Evolutionary conservation across 92 coral and sea anemone genomes (phyloP).

Genomic region (Metridium senile): DNA sequence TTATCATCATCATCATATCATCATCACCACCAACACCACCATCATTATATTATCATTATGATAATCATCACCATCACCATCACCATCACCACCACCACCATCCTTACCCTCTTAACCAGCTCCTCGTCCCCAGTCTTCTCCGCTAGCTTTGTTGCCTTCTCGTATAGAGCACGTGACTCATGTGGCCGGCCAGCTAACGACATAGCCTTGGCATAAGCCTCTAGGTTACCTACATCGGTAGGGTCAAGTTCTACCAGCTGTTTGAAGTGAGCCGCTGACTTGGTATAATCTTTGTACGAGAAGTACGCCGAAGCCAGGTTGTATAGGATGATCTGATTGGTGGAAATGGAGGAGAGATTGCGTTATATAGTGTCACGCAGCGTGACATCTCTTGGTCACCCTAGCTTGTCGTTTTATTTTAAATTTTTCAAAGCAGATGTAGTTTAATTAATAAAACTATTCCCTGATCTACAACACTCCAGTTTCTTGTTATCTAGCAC

Average conservation of each 20-base stretch:
- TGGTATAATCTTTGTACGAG: slow-evolving; percentile 62
- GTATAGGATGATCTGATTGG: slow-evolving; percentile 58
- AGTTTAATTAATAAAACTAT: no score
- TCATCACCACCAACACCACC: slow-evolving; percentile 34
- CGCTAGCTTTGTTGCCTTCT: slow-evolving; percentile 65
- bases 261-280: slow-evolving; percentile 45
- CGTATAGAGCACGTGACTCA: slow-evolving; percentile 58
- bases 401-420: neutral
- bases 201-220: slow-evolving; percentile 61
- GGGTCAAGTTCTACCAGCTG: slow-evolving; percentile 56
- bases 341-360: neutral
- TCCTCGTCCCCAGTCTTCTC: slow-evolving; percentile 54
- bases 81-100: neutral
- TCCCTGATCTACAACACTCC: no score
- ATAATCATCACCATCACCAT: neutral
- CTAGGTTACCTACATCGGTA: slow-evolving; percentile 35
- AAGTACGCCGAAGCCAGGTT: slow-evolving; percentile 63
- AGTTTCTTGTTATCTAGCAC: no score
- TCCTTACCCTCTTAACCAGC: slow-evolving; percentile 50
- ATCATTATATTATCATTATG: neutral
- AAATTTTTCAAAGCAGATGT: no score
- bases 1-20: neutral
- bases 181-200: slow-evolving; percentile 66
- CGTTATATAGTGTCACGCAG: neutral
- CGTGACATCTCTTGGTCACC: neutral